These are phyloP conservation scores for Hylaeus anthracinus DNA, from an alignment of 1,140 invertebrate species.

Conservation along the genomic window DNA sequence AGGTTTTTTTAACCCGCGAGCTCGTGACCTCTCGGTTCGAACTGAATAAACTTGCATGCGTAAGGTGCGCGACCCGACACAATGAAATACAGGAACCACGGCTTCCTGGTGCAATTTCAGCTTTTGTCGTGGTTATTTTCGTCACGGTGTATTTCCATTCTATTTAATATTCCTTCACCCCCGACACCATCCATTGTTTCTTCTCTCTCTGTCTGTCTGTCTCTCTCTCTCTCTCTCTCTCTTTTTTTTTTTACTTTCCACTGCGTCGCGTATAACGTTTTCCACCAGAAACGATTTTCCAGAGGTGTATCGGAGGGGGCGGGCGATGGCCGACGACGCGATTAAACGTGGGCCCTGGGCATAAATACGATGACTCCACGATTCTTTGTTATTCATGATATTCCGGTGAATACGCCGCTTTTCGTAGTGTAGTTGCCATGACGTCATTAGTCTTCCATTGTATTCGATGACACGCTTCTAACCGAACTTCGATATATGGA, in stretches of 20 bases:
- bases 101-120: slow-evolving; percentile 44
- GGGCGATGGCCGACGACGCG: not conserved
- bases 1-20: slow-evolving; percentile 38
- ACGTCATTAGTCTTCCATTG: slow-evolving; percentile 49
- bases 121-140: slow-evolving; percentile 31
- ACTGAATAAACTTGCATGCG: slow-evolving; percentile 32
- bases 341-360: slow-evolving; percentile 27
- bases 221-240: not conserved
- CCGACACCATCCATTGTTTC: slow-evolving; percentile 2
- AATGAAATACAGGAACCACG: slow-evolving; percentile 47
- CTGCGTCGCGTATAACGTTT: slow-evolving; percentile 12
- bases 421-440: slow-evolving; percentile 29
- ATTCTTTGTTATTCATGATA: slow-evolving; percentile 51
- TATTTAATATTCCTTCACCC: slow-evolving; percentile 29
- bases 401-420: slow-evolving; percentile 38
- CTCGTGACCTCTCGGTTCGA: not conserved
- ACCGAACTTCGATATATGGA: slow-evolving; percentile 31
- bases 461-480: slow-evolving; percentile 46
- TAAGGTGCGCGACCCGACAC: slow-evolving; percentile 28
- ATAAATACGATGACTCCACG: slow-evolving; percentile 46
- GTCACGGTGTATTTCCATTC: slow-evolving; percentile 28
- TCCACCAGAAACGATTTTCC: not conserved
- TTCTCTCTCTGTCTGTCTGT: not conserved
- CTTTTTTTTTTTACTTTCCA: not conserved
- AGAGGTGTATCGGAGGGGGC: slow-evolving; percentile 1